Conservation (phyloP, 2,888 invertebrate species). For the Serripes groenlandicus region DNA sequence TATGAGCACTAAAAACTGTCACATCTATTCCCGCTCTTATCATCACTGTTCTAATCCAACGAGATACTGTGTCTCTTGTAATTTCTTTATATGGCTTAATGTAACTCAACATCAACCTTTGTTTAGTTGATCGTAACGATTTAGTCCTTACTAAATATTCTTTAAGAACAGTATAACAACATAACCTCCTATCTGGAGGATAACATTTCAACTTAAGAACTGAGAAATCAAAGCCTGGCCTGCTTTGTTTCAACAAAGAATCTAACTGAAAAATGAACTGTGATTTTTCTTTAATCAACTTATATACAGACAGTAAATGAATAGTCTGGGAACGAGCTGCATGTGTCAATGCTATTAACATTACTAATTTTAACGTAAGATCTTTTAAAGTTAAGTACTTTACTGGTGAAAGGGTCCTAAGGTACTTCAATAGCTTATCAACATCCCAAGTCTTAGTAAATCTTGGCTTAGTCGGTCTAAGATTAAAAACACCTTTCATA, state of each 20-base stretch:
- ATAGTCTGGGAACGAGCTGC: constrained; percentile 9
- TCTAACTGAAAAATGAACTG: constrained; percentile 14
- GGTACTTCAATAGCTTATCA: constrained; percentile 1
- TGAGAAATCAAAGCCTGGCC: constrained; percentile 11
- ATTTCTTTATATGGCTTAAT: constrained; percentile 30
- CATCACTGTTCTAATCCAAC: constrained; percentile 40
- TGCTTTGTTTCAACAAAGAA: neutral
- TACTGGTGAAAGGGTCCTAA: constrained; percentile 15
- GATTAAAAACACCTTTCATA: constrained; percentile 18
- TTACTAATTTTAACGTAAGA: constrained; percentile 6
- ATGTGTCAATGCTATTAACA: constrained; percentile 15
- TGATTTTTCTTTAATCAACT: neutral
- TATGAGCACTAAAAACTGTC: constrained; percentile 25
- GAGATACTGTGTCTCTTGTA: constrained; percentile 22
- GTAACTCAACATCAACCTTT: constrained; percentile 27
- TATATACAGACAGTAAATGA: constrained; percentile 10
- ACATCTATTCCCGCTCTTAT: constrained; percentile 31
- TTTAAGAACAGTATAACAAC: constrained; percentile 17
- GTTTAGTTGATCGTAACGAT: neutral
- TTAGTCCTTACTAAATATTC: constrained; percentile 36
- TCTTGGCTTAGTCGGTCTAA: neutral
- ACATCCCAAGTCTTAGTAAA: too few relatives aligned
- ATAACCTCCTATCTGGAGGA: constrained; percentile 24
- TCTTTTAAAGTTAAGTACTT: constrained; percentile 4
- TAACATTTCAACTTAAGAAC: neutral